These are phyloP conservation scores for Leptinotarsa defecta DNA, from an alignment of 1,140 invertebrate species.

Conservation along the genomic window DNA sequence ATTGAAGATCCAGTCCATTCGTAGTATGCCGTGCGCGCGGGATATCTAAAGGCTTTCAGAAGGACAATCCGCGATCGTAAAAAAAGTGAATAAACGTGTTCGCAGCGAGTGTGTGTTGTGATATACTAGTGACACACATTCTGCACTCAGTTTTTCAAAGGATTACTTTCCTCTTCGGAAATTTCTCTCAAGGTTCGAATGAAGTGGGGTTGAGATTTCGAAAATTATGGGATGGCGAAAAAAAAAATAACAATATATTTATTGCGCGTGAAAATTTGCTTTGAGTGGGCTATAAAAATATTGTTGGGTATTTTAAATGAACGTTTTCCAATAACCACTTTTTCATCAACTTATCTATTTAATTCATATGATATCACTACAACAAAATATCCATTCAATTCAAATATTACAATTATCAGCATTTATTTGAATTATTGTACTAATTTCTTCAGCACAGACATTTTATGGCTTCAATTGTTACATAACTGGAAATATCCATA, in stretches of 20 bases:
- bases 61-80: slow-evolving; percentile 19
- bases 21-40: slow-evolving; percentile 35
- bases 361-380: too few relatives aligned
- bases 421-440: too few relatives aligned
- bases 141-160: slow-evolving; percentile 14
- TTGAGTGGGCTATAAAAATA: too few relatives aligned
- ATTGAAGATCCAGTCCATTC: slow-evolving; percentile 38
- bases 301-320: too few relatives aligned
- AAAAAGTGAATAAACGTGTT: slow-evolving; percentile 39
- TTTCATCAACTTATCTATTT: too few relatives aligned
- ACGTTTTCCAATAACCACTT: too few relatives aligned
- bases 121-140: slow-evolving; percentile 21
- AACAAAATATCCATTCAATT: too few relatives aligned
- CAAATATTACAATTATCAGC: too few relatives aligned
- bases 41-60: slow-evolving; percentile 37
- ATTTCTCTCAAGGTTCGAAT: not conserved
- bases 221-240: not conserved
- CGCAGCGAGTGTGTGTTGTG: slow-evolving; percentile 34
- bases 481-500: too few relatives aligned
- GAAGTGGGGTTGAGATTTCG: not conserved
- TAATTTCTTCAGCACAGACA: too few relatives aligned
- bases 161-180: not conserved
- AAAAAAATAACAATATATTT: not conserved
- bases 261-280: too few relatives aligned
- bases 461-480: too few relatives aligned